These are phyloP conservation scores for Spea hammondii DNA, from an alignment of 2,797 vertebrate species.

Conservation along the genomic window DNA sequence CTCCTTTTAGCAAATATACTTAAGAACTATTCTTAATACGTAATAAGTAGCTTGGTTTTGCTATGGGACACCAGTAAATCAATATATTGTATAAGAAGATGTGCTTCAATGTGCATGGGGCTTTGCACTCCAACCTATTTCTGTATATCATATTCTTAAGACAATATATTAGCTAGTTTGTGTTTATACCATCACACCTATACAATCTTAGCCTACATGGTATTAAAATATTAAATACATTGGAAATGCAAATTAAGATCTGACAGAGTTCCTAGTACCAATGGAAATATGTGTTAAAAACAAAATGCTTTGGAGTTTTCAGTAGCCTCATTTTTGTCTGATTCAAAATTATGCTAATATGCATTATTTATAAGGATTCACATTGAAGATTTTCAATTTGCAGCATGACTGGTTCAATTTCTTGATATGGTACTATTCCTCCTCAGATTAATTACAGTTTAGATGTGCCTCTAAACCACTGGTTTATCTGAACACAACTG, in stretches of 20 bases:
- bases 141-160: no score
- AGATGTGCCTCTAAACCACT: constrained; percentile 60
- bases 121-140: no score
- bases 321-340: constrained; percentile 33
- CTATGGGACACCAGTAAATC: no score
- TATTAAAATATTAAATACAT: no score
- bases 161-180: no score
- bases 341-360: constrained; percentile 59
- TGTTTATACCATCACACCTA: no score
- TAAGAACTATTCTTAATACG: no score
- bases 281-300: constrained; percentile 1
- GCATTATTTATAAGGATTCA: constrained; percentile 65
- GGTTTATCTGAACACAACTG: constrained; percentile 61
- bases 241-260: neutral
- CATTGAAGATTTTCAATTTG: constrained; percentile 69
- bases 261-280: neutral
- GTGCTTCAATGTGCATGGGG: no score
- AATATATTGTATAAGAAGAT: no score
- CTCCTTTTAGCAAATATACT: no score
- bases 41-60: no score
- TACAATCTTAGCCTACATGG: no score
- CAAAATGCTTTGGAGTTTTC: neutral
- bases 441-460: constrained; percentile 67
- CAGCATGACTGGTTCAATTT: constrained; percentile 70
- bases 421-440: constrained; percentile 64